Evolutionary conservation across 2,113 vertebrate species (phyloP), one percentile per base, ranked within the genome.

Genomic region (Phasianus colchicus): DNA sequence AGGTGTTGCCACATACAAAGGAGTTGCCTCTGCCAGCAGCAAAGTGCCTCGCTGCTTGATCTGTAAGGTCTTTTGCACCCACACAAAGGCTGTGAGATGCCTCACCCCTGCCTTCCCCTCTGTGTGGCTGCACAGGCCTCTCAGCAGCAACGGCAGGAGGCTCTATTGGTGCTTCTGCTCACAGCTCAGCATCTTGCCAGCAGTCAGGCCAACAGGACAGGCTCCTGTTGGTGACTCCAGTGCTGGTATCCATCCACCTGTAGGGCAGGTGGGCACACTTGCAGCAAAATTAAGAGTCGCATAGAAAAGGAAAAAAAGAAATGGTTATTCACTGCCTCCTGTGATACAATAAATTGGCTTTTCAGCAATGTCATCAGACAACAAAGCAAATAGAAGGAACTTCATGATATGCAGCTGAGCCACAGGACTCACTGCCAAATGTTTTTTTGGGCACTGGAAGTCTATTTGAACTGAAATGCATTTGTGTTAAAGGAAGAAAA

Each of bases 161-260:
- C 11, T 47, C 25, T 43, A 24, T n/a, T 58, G 77, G 36, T 58
- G 78, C n/a, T 50, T 63, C 22, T 40, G 10, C 61, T 63, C 11
- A 6, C 64, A 43, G 40, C 64, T 15, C 64, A 43, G 29, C 30
- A 5, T 42, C 29, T 21, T 0, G 0, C 5, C 45, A 42, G 67
- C 42, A 42, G 63, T 48, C 72, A 65, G 58, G 47, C 13, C 72
- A n/a, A 67, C 13, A 27, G 6, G 47, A 29, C 21, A 18, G 38
- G 30, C 38, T 38, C 9, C 38, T 25, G 0, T 27, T 34, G 32
- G 29, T 0, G 7, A 29, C 1, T 1, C 0, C 3, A 24, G 54
- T 60, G 38, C 64, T 61, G 29, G 38, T 10, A 50, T 57, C 34
- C n/a, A 1, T 42, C 34, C n/a, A 1, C 38, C 42, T 89, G 72